Evolutionary conservation across 2,113 vertebrate species (phyloP).

Genomic region (Antennarius striatus): DNA sequence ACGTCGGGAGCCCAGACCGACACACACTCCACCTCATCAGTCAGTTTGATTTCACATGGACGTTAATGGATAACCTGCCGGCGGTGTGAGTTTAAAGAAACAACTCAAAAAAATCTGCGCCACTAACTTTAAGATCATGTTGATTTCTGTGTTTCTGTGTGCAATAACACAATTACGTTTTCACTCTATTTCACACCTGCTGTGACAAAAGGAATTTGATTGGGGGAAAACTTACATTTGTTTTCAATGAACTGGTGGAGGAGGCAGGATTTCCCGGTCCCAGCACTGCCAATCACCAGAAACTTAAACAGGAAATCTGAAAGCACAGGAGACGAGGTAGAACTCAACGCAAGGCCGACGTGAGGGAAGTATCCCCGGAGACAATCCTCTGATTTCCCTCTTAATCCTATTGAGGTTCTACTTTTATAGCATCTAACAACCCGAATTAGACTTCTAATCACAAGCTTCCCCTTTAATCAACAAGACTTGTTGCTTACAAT

Average conservation of each 20-base stretch:
- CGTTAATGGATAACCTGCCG: not conserved
- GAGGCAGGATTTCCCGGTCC: conserved; percentile 93
- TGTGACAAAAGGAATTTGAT: conserved; percentile 1
- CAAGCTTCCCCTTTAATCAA: conserved; percentile 17
- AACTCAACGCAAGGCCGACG: conserved; percentile 32
- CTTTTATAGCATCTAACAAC: conserved; percentile 32
- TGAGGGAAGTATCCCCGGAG: conserved; percentile 9
- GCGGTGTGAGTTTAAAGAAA: too few species aligned
- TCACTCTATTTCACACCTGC: not conserved
- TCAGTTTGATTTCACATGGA: conserved; percentile 1
- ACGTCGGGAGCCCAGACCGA: conserved; percentile 3
- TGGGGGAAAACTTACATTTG: conserved; percentile 84
- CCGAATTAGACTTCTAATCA: conserved; percentile 51
- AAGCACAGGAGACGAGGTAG: conserved; percentile 41
- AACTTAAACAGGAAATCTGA: conserved; percentile 97
- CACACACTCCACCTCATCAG: not conserved
- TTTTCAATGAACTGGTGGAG: conserved; percentile 96
- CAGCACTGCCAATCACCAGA: conserved; percentile 93
- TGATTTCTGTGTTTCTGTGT: too few species aligned
- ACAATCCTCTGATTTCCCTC: conserved; percentile 38
- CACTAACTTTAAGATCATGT: too few species aligned
- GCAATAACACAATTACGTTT: not conserved
- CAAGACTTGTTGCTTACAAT: conserved; percentile 20
- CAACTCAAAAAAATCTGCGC: too few species aligned
- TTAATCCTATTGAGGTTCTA: conserved; percentile 56